Percentiles rank a stretch among this genome's conserved stretches.
Evolutionary conservation across 2,113 vertebrate species (phyloP).

Genomic region (Microcebus ravelobensis): DNA sequence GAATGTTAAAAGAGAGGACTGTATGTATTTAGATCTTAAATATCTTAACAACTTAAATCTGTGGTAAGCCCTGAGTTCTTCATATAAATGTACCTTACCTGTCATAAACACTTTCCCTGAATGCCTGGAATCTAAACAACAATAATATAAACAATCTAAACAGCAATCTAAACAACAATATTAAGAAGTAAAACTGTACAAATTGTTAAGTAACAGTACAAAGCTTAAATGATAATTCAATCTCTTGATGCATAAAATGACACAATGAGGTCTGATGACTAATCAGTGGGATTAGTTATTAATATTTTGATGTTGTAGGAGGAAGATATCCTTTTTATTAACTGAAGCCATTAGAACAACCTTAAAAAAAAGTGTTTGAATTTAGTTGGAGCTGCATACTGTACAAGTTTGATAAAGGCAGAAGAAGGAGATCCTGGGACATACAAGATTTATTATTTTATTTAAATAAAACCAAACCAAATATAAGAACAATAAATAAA

Average conservation of each 20-base stretch:
- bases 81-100: neutral
- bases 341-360: neutral
- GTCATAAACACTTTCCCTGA: neutral
- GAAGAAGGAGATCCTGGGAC: neutral
- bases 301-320: neutral
- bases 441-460: neutral
- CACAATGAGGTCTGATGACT: neutral
- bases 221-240: neutral
- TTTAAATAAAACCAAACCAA: neutral
- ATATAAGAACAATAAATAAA: neutral
- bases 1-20: neutral
- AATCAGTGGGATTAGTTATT: neutral
- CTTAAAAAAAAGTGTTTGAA: neutral
- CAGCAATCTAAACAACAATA: neutral
- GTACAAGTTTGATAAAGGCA: neutral
- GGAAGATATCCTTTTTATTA: neutral
- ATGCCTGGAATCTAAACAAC: neutral
- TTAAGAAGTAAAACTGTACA: neutral
- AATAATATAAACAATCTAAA: too few relatives aligned
- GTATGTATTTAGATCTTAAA: neutral
- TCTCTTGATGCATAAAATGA: neutral
- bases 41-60: neutral
- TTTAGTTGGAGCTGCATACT: rapidly evolving
- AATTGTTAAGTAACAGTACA: neutral
- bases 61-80: neutral